Conservation (phyloP, 2,888 invertebrate genomes). For the Unio pictorum region DNA sequence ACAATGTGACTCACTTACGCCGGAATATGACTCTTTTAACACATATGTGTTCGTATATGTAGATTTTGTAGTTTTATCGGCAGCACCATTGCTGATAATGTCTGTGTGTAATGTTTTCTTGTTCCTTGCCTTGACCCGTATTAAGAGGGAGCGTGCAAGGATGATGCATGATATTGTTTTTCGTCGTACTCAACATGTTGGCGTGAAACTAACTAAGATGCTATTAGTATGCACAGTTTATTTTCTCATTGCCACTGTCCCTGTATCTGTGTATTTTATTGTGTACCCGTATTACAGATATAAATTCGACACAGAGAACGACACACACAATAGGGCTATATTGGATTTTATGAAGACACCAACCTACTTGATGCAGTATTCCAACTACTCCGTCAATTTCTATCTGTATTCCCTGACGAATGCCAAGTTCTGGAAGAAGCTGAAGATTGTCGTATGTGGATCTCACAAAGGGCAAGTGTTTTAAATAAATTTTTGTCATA, state of each 20-base stretch:
- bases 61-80: constrained; percentile 34
- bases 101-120: constrained; percentile 34
- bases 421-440: constrained; percentile 27
- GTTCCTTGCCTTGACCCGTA: constrained; percentile 14
- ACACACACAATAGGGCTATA: constrained; percentile 6
- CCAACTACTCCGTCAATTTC: constrained; percentile 45
- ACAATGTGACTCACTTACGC: constrained; percentile 30
- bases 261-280: constrained; percentile 42
- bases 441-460: constrained; percentile 15
- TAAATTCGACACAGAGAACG: constrained; percentile 7
- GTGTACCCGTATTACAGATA: constrained; percentile 37
- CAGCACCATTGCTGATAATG: constrained; percentile 36
- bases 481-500: too few relatives aligned
- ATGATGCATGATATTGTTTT: constrained; percentile 17
- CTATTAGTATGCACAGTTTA: constrained; percentile 35
- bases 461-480: constrained; percentile 25
- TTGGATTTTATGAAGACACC: constrained; percentile 34
- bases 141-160: constrained; percentile 19
- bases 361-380: constrained; percentile 35
- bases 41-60: constrained; percentile 40
- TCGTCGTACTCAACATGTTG: constrained; percentile 16
- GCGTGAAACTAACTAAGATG: constrained; percentile 43
- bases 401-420: constrained; percentile 45
- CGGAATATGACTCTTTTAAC: constrained; percentile 30
- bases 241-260: constrained; percentile 39